A percentile compares a stretch with the other conserved stretches of the same genome.
Conservation (phyloP, 2,113 vertebrate species). For the Carassius carassius region DNA sequence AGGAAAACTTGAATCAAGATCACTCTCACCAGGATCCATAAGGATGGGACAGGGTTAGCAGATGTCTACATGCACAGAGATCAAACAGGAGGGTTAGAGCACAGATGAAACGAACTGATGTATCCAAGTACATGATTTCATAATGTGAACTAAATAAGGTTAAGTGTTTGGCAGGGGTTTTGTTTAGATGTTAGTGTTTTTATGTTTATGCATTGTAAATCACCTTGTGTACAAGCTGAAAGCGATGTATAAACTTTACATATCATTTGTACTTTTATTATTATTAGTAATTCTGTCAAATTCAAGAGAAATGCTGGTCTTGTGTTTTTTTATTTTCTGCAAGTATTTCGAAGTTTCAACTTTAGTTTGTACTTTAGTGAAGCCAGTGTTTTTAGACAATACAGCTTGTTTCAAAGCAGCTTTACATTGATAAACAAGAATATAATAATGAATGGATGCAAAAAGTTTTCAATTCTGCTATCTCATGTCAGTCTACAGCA, state of each 20-base stretch:
- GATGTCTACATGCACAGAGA: conserved; percentile 41
- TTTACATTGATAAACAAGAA: neutral
- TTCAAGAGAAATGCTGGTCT: neutral
- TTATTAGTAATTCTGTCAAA: neutral
- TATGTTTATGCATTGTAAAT: neutral
- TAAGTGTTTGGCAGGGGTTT: neutral
- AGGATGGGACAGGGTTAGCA: conserved; percentile 57
- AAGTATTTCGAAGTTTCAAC: neutral
- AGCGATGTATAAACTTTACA: rapidly evolving
- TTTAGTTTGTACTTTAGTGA: neutral
- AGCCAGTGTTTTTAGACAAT: neutral
- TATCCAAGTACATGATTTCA: neutral
- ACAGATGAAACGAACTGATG: neutral
- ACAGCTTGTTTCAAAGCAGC: neutral
- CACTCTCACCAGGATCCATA: conserved; percentile 84
- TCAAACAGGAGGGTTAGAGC: neutral
- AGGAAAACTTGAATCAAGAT: conserved; percentile 83
- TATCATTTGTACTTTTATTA: neutral
- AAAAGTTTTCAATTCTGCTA: too few relatives aligned
- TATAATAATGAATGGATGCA: neutral
- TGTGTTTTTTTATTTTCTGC: neutral
- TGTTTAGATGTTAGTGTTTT: neutral
- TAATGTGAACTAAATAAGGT: neutral
- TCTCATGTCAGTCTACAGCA: neutral
- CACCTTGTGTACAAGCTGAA: neutral